Base-by-base conservation (phyloP, 2,113 vertebrate species). In the Podocnemis expansa region DNA sequence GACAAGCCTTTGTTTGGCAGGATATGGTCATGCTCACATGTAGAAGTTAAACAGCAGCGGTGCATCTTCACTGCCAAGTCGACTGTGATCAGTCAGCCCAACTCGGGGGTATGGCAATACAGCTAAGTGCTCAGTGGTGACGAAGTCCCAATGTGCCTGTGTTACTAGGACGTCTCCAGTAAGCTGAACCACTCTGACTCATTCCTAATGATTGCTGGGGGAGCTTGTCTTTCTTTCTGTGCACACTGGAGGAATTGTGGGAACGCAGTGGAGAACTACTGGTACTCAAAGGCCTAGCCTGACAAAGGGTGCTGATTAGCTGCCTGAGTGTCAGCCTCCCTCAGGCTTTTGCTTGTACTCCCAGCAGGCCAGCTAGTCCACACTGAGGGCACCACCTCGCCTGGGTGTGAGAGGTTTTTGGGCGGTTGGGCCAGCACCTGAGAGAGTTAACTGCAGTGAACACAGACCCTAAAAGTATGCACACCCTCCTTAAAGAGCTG, bases 1-100 rank as follows among this genome's bases (percentile, higher is more conserved):
- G 80, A 29, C 85, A 83, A 75, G 60, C 55, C 86, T 47, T 90
- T 1, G 0, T 60, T 84, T 60, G 91, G 88, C 91, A 85, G 88
- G 56, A 38, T 84, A 4, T 11, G 47, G 80, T 47, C 79, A 85
- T 84, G 2, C 38, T 76, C 10, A 27, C 21, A 25, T 22, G 21
- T 0, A 0, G 86, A 54, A 78, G 38, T 25, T 80, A 27, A 82
- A 70, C 80, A 52, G 14, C 13, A 52, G 51, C 5, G 51, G 14
- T 52, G 51, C 51, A 16, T 52, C 10, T 58, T 27, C 73, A 45
- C 24, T 1, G 6, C 73, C 14, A 24, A 45, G 41, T 25, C 45
- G 10, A 76, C 73, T 43, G 22, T n/a, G 58, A 31, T 34, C 3
- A 2, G 63, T 70, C n/a, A 70, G 17, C 63, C 8, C n/a, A 38